These are phyloP conservation scores for Zaprionus camerounensis DNA, from an alignment of 1,140 invertebrate species.

Conservation along the genomic window DNA sequence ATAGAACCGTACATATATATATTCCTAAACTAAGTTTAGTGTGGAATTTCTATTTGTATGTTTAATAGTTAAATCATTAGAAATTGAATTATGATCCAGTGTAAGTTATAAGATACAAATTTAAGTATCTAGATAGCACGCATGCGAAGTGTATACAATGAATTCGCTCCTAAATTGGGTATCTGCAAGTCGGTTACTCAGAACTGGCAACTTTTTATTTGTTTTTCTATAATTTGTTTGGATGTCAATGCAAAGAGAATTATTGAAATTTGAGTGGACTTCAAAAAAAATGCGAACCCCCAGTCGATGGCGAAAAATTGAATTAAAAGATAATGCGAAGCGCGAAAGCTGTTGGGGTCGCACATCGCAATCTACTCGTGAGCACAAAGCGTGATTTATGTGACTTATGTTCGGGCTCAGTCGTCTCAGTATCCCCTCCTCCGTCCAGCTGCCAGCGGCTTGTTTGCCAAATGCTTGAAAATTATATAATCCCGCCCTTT, in stretches of 20 bases:
- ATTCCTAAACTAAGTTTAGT: not conserved
- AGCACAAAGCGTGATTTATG: slow-evolving; percentile 75
- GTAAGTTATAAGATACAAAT: not conserved
- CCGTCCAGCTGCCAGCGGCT: slow-evolving; percentile 37
- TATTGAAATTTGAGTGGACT: slow-evolving; percentile 82
- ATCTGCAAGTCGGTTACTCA: not conserved
- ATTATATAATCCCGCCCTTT: slow-evolving; percentile 71
- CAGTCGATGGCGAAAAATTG: slow-evolving; percentile 67
- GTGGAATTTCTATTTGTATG: not conserved
- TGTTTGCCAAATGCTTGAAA: slow-evolving; percentile 76
- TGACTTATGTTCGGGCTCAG: slow-evolving; percentile 66
- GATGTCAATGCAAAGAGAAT: slow-evolving; percentile 67
- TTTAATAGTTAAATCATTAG: not conserved
- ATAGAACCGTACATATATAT: not conserved
- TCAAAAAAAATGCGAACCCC: slow-evolving; percentile 52
- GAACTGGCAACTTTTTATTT: not conserved
- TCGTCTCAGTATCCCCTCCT: not conserved
- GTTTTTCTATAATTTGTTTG: slow-evolving; percentile 66
- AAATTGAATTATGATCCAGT: not conserved
- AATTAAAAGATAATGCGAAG: slow-evolving; percentile 75
- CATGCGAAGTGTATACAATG: not conserved
- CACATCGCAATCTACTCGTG: slow-evolving; percentile 17
- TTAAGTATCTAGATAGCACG: not conserved
- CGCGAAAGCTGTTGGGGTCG: slow-evolving; percentile 34
- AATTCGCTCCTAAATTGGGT: not conserved